Conservation (phyloP, 2,113 vertebrate genomes). For the Thermophis baileyi region DNA sequence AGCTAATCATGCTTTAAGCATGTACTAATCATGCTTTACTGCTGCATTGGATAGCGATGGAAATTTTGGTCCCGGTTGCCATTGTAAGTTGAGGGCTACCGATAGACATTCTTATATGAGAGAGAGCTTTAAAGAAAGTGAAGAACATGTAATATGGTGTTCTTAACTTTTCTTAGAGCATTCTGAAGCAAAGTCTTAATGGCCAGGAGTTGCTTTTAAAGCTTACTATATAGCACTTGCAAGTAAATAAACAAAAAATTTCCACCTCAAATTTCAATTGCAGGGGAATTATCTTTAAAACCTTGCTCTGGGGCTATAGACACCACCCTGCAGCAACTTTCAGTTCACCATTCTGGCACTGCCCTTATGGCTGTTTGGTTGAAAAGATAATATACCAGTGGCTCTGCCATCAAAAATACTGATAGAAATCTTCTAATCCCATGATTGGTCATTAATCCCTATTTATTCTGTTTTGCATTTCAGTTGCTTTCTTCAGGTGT, state of each 20-base stretch:
- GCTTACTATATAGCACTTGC: neutral
- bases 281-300: neutral
- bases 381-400: neutral
- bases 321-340: neutral
- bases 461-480: neutral
- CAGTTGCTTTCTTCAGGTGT: neutral
- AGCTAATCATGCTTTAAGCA: neutral
- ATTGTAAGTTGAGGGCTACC: neutral
- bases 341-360: neutral
- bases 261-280: neutral
- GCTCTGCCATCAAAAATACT: neutral
- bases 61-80: neutral
- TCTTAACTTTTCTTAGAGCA: neutral
- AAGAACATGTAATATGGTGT: neutral
- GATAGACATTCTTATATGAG: neutral
- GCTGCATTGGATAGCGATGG: neutral
- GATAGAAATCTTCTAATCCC: neutral
- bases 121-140: neutral
- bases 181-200: neutral
- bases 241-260: neutral
- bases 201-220: neutral
- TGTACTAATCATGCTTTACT: neutral
- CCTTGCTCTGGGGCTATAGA: neutral
- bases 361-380: neutral
- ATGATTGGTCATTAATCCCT: neutral